A percentile compares a stretch with the other conserved stretches of the same genome.
Evolutionary conservation across 2,113 vertebrate genomes (phyloP).

Genomic region (Larimichthys crocea): DNA sequence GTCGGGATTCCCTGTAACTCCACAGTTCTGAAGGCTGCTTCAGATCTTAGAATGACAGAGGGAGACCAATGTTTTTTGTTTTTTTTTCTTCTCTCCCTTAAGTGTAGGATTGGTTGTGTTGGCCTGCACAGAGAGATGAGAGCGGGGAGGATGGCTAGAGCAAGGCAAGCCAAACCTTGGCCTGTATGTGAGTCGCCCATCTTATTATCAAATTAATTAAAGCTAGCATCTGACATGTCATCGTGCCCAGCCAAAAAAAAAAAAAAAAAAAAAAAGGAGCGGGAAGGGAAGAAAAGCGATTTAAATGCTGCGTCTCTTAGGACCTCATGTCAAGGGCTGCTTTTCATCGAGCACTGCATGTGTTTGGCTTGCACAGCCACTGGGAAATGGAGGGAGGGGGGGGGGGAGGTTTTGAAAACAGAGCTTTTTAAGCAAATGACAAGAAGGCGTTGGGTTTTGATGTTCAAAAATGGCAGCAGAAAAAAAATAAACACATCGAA

Average conservation of each 20-base stretch:
- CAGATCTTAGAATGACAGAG: slow-evolving; percentile 5
- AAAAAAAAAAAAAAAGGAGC: slow-evolving; percentile 55
- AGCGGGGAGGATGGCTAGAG: slow-evolving; percentile 73
- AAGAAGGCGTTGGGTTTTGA: slow-evolving; percentile 70
- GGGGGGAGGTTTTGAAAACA: slow-evolving; percentile 60
- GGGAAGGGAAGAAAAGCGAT: slow-evolving; percentile 92
- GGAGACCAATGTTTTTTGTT: slow-evolving; percentile 11
- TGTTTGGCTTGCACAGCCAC: slow-evolving; percentile 70
- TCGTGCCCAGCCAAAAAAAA: slow-evolving; percentile 84
- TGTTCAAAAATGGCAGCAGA: slow-evolving; percentile 67
- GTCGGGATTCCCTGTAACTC: neutral
- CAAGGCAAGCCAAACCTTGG: slow-evolving; percentile 88
- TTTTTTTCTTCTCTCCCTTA: neutral
- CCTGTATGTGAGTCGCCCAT: slow-evolving; percentile 92
- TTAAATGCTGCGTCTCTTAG: slow-evolving; percentile 98
- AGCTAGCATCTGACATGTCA: slow-evolving; percentile 99
- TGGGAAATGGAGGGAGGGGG: slow-evolving; percentile 75
- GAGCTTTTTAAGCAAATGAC: slow-evolving; percentile 73
- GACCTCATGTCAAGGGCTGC: slow-evolving; percentile 98
- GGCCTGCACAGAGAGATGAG: slow-evolving; percentile 45
- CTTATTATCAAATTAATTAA: slow-evolving; percentile 99
- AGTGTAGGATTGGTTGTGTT: slow-evolving; percentile 16
- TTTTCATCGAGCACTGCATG: slow-evolving; percentile 89
- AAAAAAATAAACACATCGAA: slow-evolving; percentile 72
- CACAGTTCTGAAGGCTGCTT: neutral